phyloP scores from a whole-genome alignment of 2,888 invertebrate species.

The Branchipolynoe longqiensis region DNA sequence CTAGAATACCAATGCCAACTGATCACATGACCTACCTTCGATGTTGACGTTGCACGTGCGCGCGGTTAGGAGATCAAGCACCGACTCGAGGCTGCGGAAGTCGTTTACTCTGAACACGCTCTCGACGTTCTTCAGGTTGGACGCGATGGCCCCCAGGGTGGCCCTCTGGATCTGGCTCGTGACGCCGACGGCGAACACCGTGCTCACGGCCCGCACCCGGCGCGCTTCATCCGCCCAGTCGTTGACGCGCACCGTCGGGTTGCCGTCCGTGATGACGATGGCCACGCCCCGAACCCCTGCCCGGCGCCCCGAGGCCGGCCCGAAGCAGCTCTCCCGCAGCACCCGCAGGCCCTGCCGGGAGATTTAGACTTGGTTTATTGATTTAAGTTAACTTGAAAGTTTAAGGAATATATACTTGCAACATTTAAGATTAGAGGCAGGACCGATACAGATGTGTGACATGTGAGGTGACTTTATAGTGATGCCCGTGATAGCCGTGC shows the following conservation, averaged over 20 bases:
- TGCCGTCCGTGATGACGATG: conserved; percentile 61
- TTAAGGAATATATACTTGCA: too few species aligned
- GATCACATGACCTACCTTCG: background rate
- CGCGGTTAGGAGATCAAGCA: background rate
- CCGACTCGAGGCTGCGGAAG: conserved; percentile 17
- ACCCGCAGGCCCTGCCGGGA: conserved; percentile 25
- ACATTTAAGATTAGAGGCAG: too few species aligned
- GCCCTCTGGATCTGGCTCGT: background rate
- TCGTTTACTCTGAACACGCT: conserved; percentile 21
- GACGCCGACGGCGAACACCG: conserved; percentile 58
- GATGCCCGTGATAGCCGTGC: too few species aligned
- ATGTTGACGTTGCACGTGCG: background rate
- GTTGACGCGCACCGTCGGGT: conserved; percentile 40
- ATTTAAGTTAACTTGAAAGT: too few species aligned
- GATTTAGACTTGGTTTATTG: too few species aligned
- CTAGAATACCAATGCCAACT: background rate
- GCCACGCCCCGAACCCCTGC: conserved; percentile 21
- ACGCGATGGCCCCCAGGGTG: conserved; percentile 6
- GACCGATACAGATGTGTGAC: too few species aligned
- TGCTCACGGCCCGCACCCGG: conserved; percentile 22
- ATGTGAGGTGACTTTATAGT: too few species aligned
- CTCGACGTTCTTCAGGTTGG: background rate
- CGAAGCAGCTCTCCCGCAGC: background rate
- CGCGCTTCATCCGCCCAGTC: conserved; percentile 51
- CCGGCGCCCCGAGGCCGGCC: background rate